These are phyloP conservation scores for Phyto melanocephala DNA, from an alignment of 2,888 invertebrate genomes.

Conservation along the genomic window DNA sequence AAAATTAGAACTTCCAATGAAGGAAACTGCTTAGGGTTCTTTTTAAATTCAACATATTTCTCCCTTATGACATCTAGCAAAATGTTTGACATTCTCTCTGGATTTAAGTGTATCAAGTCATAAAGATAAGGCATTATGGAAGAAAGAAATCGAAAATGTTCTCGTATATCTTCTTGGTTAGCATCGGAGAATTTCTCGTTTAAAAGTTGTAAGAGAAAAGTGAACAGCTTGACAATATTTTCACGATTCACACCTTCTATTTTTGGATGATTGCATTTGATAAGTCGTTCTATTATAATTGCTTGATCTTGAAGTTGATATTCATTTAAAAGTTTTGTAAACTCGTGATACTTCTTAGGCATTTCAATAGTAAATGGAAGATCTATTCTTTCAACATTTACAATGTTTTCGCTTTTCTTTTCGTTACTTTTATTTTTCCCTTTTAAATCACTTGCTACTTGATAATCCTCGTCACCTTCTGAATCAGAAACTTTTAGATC, in stretches of 20 bases:
- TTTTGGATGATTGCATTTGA: constrained; percentile 93
- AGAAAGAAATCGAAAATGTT: constrained; percentile 82
- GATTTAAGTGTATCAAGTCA: constrained; percentile 86
- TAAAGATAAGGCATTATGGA: constrained; percentile 82
- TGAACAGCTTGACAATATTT: constrained; percentile 86
- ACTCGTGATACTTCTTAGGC: constrained; percentile 83
- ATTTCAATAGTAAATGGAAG: constrained; percentile 82
- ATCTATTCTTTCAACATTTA: constrained; percentile 78
- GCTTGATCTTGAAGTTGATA: constrained; percentile 84
- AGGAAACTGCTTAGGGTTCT: constrained; percentile 82
- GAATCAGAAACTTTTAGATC: constrained; percentile 76
- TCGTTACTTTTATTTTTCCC: constrained; percentile 1
- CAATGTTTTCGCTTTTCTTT: background rate
- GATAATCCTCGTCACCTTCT: constrained; percentile 69
- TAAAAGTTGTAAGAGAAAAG: constrained; percentile 87
- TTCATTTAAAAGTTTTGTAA: constrained; percentile 82
- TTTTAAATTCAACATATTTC: constrained; percentile 84
- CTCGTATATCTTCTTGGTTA: constrained; percentile 78
- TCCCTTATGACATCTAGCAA: constrained; percentile 86
- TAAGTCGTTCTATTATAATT: constrained; percentile 87
- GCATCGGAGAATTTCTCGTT: constrained; percentile 83
- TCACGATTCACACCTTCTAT: constrained; percentile 88
- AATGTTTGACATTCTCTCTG: constrained; percentile 83
- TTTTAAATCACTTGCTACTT: background rate
- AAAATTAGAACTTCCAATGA: constrained; percentile 86